Conservation (phyloP, 2,113 vertebrate genomes). For the Candoia aspera region DNA sequence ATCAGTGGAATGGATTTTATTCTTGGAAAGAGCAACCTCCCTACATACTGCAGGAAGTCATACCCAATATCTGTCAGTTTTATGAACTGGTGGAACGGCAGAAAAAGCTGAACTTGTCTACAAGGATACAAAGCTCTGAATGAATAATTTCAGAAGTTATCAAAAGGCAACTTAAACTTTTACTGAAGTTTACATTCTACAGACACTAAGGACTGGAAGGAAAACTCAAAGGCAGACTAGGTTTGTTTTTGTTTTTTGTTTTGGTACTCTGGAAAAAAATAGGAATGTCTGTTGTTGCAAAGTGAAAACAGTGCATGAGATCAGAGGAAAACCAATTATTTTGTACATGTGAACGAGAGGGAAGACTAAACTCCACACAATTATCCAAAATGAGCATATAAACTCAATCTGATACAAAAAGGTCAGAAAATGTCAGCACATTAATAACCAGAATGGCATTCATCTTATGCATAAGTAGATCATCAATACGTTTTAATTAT, state of each 20-base stretch:
- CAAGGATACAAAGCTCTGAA: background rate
- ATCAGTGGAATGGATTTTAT: background rate
- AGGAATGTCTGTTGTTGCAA: slow-evolving; percentile 15
- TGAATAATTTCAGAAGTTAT: background rate
- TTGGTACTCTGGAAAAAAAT: slow-evolving; percentile 20
- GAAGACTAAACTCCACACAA: slow-evolving; percentile 35
- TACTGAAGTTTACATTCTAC: background rate
- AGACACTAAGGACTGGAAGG: background rate
- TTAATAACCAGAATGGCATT: background rate
- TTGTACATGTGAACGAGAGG: background rate
- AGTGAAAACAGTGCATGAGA: slow-evolving; percentile 24
- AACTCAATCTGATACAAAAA: slow-evolving; percentile 11
- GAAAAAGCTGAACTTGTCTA: background rate
- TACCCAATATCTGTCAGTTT: background rate
- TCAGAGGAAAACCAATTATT: slow-evolving; percentile 25
- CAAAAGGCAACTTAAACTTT: background rate
- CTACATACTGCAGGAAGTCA: background rate
- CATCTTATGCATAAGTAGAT: background rate
- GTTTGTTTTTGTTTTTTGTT: background rate
- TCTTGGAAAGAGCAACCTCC: background rate
- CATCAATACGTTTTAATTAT: background rate
- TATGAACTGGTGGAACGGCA: background rate
- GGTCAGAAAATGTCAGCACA: slow-evolving; percentile 24
- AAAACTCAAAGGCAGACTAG: background rate
- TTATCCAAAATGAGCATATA: background rate